Conservation (phyloP, 2,113 vertebrate genomes). For the Callorhinus ursinus region DNA sequence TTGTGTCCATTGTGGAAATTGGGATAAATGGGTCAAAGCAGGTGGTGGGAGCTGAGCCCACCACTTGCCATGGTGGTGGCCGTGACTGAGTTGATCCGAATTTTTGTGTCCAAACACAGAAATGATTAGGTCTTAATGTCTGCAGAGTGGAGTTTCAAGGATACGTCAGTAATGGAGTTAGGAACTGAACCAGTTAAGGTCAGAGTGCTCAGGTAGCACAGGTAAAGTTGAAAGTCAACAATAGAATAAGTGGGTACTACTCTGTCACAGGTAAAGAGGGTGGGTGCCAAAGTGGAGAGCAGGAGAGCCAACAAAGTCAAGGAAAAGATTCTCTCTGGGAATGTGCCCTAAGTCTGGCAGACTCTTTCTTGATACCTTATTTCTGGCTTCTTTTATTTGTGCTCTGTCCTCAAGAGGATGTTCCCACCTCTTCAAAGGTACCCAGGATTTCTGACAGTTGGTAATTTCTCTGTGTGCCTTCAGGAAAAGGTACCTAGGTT, state of each 20-base stretch:
- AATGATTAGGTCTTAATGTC: slow-evolving; percentile 7
- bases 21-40: not conserved
- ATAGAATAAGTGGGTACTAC: not conserved
- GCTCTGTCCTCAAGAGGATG: not conserved
- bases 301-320: not conserved
- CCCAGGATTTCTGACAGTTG: not conserved
- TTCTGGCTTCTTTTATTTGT: not conserved
- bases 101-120: not conserved
- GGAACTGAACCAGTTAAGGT: not conserved
- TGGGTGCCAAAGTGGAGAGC: not conserved
- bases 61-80: not conserved
- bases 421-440: not conserved
- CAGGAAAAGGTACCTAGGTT: not conserved
- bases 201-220: not conserved
- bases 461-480: not conserved
- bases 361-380: not conserved
- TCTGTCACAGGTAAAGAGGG: not conserved
- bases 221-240: not conserved
- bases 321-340: not conserved
- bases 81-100: not conserved
- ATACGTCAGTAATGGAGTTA: slow-evolving; percentile 6
- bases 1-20: not conserved
- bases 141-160: slow-evolving; percentile 14
- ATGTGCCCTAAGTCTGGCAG: not conserved
- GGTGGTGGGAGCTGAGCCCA: not conserved